Conservation (phyloP, 2,888 invertebrate genomes). For the Neoitamus cyanurus region DNA sequence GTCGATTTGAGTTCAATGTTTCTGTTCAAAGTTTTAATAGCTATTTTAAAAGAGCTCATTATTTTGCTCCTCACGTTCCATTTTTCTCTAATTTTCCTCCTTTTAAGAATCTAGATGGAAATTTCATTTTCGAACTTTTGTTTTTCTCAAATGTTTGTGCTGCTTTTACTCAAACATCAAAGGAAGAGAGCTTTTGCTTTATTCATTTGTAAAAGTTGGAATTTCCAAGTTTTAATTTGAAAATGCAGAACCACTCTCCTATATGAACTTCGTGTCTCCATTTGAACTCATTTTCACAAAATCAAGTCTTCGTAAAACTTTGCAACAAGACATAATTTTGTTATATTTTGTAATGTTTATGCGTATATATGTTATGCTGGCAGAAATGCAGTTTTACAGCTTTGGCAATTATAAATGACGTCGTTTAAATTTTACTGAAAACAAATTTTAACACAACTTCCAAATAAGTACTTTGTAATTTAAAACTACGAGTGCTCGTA, state of each 20-base stretch:
- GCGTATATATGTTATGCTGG: no score
- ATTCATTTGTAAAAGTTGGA: neutral
- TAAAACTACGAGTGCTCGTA: neutral
- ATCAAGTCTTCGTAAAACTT: neutral
- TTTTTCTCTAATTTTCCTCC: neutral
- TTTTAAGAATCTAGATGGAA: neutral
- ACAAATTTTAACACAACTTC: neutral
- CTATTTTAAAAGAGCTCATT: neutral
- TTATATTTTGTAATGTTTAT: neutral
- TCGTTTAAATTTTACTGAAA: neutral
- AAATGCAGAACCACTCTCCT: neutral
- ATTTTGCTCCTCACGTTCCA: neutral
- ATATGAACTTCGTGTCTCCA: neutral
- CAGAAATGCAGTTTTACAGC: neutral
- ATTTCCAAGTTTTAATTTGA: neutral
- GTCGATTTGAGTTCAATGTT: neutral
- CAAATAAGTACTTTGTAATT: neutral
- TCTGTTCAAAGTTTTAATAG: neutral
- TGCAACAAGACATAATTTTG: neutral
- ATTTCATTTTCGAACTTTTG: neutral
- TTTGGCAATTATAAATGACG: neutral
- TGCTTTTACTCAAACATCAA: neutral
- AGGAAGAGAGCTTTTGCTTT: neutral
- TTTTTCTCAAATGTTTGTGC: neutral
- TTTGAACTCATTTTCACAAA: neutral